Evolutionary conservation across 2,888 invertebrate species (phyloP).

Genomic region (Limnephilus marmoratus): DNA sequence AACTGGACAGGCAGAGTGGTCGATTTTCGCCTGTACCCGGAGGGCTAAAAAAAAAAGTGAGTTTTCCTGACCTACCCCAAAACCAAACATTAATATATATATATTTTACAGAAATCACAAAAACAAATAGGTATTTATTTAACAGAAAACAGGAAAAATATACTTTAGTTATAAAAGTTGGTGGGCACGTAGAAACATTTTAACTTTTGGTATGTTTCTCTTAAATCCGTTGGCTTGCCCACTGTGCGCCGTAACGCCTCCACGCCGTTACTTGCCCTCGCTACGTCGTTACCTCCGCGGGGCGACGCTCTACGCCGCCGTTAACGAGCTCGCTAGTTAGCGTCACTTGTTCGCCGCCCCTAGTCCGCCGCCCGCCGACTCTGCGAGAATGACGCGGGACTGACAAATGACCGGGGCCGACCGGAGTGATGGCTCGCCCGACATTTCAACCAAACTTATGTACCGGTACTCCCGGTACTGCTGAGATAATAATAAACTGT

Average conservation of each 20-base stretch:
- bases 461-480: background rate
- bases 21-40: too few species aligned
- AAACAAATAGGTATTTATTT: too few species aligned
- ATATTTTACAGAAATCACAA: too few species aligned
- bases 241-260: background rate
- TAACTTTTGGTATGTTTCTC: too few species aligned
- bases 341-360: slow-evolving; percentile 54
- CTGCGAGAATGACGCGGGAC: slow-evolving; percentile 14
- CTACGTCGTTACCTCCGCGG: slow-evolving; percentile 31
- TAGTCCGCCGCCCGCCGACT: slow-evolving; percentile 3
- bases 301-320: slow-evolving; percentile 13
- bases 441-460: slow-evolving; percentile 25
- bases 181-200: too few species aligned
- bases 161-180: too few species aligned
- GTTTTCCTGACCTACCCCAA: too few species aligned
- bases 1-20: too few species aligned
- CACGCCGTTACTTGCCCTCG: background rate
- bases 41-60: too few species aligned
- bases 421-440: slow-evolving; percentile 20
- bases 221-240: background rate
- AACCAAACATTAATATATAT: too few species aligned
- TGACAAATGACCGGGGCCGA: slow-evolving; percentile 36
- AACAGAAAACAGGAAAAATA: too few species aligned
- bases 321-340: slow-evolving; percentile 62
- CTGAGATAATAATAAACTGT: background rate